phyloP scores from a whole-genome alignment of 2,797 vertebrate genomes.

The Intellagama lesueurii region DNA sequence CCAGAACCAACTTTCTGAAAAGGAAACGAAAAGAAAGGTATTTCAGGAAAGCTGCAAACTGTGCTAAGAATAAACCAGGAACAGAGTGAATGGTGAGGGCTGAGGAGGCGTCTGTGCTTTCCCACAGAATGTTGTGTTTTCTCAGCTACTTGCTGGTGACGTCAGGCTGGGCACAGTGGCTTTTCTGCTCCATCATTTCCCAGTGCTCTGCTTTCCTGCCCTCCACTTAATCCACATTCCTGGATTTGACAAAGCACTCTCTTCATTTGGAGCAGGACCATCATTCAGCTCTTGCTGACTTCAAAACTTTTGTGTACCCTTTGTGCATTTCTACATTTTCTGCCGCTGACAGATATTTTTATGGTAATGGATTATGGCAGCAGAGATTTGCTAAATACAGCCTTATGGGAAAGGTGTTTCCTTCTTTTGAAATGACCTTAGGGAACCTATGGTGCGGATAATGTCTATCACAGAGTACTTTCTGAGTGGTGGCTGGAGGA shows the following conservation, averaged over 20 bases:
- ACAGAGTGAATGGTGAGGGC: neutral
- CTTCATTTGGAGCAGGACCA: slow-evolving; percentile 5
- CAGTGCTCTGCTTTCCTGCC: slow-evolving; percentile 4
- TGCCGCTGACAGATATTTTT: neutral
- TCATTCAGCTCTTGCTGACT: neutral
- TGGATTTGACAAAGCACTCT: rapidly evolving
- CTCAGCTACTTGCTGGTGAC: neutral
- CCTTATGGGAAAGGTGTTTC: slow-evolving; percentile 59
- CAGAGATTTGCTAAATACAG: slow-evolving; percentile 47
- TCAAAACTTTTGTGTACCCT: neutral
- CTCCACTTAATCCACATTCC: neutral
- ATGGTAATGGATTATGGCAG: slow-evolving; percentile 18
- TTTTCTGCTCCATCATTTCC: slow-evolving; percentile 16
- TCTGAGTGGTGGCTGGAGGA: slow-evolving; percentile 41
- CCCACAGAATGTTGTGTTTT: slow-evolving; percentile 12
- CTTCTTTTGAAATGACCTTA: slow-evolving; percentile 27
- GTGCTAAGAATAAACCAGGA: slow-evolving; percentile 31
- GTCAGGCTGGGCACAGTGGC: neutral
- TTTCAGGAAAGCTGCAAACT: neutral
- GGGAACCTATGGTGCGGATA: slow-evolving; percentile 41
- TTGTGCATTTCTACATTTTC: neutral
- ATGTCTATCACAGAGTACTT: slow-evolving; percentile 31
- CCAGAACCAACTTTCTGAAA: neutral
- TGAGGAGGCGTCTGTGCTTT: slow-evolving; percentile 6
- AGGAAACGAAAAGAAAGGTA: neutral